Percentiles rank a stretch among this genome's conserved stretches.
These are phyloP conservation scores for Euura saliciscinereae DNA, from an alignment of 1,140 invertebrate species.

Conservation along the genomic window DNA sequence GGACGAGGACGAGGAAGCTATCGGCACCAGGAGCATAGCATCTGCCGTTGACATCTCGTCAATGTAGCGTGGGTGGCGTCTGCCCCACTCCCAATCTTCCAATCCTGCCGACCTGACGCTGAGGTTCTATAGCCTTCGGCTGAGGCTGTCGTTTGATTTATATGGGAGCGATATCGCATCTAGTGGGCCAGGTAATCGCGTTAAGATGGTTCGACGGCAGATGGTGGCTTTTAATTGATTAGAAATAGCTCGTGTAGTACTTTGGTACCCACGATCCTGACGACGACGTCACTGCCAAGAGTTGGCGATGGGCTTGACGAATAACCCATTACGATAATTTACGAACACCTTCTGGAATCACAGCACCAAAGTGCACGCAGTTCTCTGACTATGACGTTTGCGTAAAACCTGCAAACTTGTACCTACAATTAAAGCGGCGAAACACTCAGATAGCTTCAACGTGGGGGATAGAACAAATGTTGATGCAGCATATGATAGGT, in stretches of 20 bases:
- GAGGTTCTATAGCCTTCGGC: not conserved
- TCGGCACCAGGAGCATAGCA: not conserved
- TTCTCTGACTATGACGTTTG: too few species aligned
- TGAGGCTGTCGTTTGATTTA: not conserved
- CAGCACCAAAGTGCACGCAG: too few species aligned
- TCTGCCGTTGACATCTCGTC: not conserved
- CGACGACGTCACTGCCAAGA: not conserved
- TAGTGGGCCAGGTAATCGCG: constrained; percentile 2
- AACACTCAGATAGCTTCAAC: too few species aligned
- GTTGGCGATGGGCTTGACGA: too few species aligned
- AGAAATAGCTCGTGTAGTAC: not conserved
- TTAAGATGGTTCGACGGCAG: not conserved
- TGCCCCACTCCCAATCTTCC: not conserved
- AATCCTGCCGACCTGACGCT: not conserved
- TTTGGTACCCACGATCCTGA: not conserved
- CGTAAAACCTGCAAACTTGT: too few species aligned
- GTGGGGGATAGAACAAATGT: too few species aligned
- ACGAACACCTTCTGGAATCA: too few species aligned
- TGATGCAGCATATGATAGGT: too few species aligned
- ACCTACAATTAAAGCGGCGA: too few species aligned
- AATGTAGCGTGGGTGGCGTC: not conserved
- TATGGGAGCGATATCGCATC: not conserved
- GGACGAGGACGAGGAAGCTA: not conserved
- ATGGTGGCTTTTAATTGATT: not conserved
- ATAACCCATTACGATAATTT: too few species aligned